Evolutionary conservation across 1,140 invertebrate genomes (phyloP).

Genomic region (Neotoxoptera formosana): DNA sequence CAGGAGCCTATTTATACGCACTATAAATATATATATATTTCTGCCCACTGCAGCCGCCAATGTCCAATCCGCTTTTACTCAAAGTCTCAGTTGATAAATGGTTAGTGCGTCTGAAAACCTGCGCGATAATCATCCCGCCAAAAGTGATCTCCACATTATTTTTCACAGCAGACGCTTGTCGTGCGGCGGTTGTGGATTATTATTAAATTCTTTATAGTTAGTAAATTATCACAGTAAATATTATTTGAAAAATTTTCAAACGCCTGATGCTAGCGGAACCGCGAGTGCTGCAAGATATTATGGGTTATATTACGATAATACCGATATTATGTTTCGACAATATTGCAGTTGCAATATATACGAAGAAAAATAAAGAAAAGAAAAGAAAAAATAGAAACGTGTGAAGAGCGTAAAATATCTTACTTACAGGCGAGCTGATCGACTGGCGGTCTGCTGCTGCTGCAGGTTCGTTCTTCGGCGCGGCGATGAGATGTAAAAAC

Average conservation of each 20-base stretch:
- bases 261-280: not conserved
- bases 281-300: not conserved
- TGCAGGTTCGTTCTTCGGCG: not conserved
- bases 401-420: not conserved
- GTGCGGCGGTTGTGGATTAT: not conserved
- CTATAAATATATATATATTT: not conserved
- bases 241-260: not conserved
- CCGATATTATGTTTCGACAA: not conserved
- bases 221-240: not conserved
- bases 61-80: not conserved
- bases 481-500: not conserved
- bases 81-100: not conserved
- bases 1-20: not conserved
- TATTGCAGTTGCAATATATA: not conserved
- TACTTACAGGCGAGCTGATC: conserved; percentile 9
- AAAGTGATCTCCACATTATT: not conserved
- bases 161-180: not conserved
- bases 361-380: not conserved
- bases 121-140: not conserved
- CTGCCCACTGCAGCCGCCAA: not conserved
- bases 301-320: no score
- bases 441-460: not conserved
- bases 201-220: not conserved
- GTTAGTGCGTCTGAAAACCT: not conserved
- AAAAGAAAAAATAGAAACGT: not conserved